Conservation (phyloP, 2,888 invertebrate species). For the Pelosia muscerda region DNA sequence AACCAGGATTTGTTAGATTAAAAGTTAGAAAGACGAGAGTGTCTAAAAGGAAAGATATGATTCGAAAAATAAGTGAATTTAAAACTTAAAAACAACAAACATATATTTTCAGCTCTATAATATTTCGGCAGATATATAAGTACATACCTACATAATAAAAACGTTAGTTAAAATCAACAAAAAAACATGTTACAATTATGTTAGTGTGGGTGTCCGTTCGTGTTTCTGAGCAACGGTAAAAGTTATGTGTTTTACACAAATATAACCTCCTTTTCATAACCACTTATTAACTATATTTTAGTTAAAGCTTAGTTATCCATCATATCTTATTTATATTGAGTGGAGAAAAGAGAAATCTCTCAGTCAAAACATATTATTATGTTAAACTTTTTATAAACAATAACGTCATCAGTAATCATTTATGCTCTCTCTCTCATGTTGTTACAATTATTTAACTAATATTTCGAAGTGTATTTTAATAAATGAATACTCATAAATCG, state of each 20-base stretch:
- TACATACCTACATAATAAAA: background rate
- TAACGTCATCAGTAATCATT: background rate
- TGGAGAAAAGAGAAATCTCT: background rate
- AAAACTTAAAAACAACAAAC: too few relatives aligned
- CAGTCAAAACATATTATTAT: background rate
- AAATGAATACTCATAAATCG: background rate
- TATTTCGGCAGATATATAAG: too few relatives aligned
- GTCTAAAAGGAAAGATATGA: too few relatives aligned
- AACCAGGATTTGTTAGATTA: too few relatives aligned
- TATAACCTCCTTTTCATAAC: background rate
- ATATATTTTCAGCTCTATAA: too few relatives aligned
- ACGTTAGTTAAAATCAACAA: background rate
- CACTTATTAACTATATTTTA: background rate
- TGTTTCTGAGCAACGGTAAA: background rate
- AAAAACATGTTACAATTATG: background rate
- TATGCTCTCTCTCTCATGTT: background rate
- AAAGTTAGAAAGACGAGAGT: too few relatives aligned
- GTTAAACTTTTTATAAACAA: background rate
- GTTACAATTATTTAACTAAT: background rate
- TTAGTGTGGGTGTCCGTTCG: background rate
- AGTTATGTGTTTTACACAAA: background rate
- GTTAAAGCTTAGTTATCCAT: background rate
- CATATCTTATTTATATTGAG: background rate
- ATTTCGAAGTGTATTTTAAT: background rate
- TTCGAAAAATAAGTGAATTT: too few relatives aligned